Percentiles rank a stretch among this genome's conserved stretches.
Evolutionary conservation across 2,888 invertebrate species (phyloP).

Genomic region (Trachelus tabidus): DNA sequence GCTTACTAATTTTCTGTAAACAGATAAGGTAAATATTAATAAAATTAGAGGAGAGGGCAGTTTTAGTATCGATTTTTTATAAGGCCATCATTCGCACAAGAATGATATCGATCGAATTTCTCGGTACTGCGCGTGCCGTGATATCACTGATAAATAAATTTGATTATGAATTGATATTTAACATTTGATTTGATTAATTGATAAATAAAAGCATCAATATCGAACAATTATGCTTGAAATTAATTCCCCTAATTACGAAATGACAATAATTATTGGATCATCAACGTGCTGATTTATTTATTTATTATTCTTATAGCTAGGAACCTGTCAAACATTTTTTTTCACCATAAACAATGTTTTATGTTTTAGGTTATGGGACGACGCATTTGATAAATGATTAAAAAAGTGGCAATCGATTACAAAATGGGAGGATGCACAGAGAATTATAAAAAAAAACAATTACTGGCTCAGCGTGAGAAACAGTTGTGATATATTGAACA

Average conservation of each 20-base stretch:
- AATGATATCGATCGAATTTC: too few species aligned
- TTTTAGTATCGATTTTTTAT: neutral
- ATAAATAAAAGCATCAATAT: too few species aligned
- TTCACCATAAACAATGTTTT: neutral
- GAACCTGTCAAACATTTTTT: neutral
- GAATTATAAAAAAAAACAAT: neutral
- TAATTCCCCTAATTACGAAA: neutral
- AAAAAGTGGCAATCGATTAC: neutral
- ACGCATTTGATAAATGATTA: neutral
- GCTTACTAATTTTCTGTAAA: neutral
- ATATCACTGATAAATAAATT: too few species aligned
- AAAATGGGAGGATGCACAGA: neutral
- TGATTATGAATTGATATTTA: too few species aligned
- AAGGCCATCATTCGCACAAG: neutral
- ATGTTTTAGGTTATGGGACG: neutral
- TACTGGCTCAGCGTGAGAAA: neutral
- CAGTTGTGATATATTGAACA: neutral
- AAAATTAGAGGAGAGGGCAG: neutral
- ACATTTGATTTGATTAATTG: too few species aligned
- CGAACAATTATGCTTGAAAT: neutral
- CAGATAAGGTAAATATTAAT: neutral
- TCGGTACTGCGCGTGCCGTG: too few species aligned
- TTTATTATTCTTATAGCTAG: neutral
- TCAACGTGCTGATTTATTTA: neutral
- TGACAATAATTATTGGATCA: too few species aligned